A percentile compares a stretch with the other conserved stretches of the same genome.
Conservation (phyloP, 2,888 invertebrate genomes). For the Rambutsinella grinnellia region DNA sequence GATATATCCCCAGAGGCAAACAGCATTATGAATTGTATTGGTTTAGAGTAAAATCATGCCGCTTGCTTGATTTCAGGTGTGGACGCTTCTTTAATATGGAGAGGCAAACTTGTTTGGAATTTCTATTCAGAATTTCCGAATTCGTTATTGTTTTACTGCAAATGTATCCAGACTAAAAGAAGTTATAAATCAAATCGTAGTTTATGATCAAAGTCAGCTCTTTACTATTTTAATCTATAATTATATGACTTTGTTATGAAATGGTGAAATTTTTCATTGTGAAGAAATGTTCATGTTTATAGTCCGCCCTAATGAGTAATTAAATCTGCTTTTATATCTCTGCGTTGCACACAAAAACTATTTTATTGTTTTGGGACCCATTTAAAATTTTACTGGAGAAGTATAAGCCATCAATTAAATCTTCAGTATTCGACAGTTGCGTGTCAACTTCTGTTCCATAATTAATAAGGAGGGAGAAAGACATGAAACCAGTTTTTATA, state of each 20-base stretch:
- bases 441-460: conserved; percentile 3
- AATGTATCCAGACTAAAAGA: conserved; percentile 43
- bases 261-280: too few species aligned
- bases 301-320: neutral
- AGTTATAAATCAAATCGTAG: too few species aligned
- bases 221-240: too few species aligned
- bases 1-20: conserved; percentile 55
- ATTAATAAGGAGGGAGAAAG: neutral
- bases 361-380: neutral
- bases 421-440: conserved; percentile 3
- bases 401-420: too few species aligned
- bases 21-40: conserved; percentile 55
- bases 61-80: conserved; percentile 50
- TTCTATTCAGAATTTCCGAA: conserved; percentile 46
- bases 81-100: conserved; percentile 55
- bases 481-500: too few species aligned
- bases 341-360: neutral
- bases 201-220: too few species aligned
- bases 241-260: too few species aligned
- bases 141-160: conserved; percentile 55
- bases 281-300: too few species aligned
- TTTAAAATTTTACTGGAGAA: too few species aligned
- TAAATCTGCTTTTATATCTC: neutral
- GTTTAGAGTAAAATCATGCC: conserved; percentile 51
- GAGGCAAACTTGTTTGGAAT: conserved; percentile 47